Evolutionary conservation across 2,113 vertebrate genomes (phyloP), one percentile per base, ranked within the genome.

Genomic region (Onychostruthus taczanowskii): DNA sequence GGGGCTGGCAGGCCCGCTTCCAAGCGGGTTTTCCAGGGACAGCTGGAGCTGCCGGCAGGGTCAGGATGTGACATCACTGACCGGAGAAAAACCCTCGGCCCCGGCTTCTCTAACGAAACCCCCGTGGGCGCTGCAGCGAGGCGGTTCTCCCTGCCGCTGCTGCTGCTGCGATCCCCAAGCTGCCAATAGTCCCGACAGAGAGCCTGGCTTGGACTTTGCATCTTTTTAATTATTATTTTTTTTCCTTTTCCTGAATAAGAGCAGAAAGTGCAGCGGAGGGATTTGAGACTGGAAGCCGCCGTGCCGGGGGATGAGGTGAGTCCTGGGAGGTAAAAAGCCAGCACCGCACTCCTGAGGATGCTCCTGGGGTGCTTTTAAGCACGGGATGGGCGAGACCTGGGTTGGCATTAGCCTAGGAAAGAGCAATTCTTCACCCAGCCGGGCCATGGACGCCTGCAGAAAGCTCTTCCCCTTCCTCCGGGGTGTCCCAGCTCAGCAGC

Each of bases 61-160:
- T 98, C 98, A 99, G 98, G 99, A 99, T 98, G 97, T 99, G 98
- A 99, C 98, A 99, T 99, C 98, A 99, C 85, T 63, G 58, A 79
- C 96, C 84, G 94, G 97, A 98, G 89, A 93, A 98, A 97, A 97
- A 92, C 94, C 84, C 70, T 73, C 19, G 4, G 77, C 56, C 73
- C 5, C 33, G 27, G 63, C 62, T 93, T 96, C 87, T 92, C 68
- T 66, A 80, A 58, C 19, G 70, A 93, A 96, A 96, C 23, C 23
- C 30, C 46, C 4, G 66, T 17, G 44, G 55, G 80, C 4, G 15
- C 43, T 7, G 5, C 52, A 80, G 83, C 3, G 7, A 6, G 16
- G 66, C 30, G 1, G 18, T 31, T 46, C 63, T 81, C 17, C 7
- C 41, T 37, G 18, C 17, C 17, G 59, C 47, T 22, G 41, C 6